These are phyloP conservation scores for Mnemiopsis leidyi DNA, from an alignment of 37 sponge, comb jelly and placozoan species.

Conservation along the genomic window DNA sequence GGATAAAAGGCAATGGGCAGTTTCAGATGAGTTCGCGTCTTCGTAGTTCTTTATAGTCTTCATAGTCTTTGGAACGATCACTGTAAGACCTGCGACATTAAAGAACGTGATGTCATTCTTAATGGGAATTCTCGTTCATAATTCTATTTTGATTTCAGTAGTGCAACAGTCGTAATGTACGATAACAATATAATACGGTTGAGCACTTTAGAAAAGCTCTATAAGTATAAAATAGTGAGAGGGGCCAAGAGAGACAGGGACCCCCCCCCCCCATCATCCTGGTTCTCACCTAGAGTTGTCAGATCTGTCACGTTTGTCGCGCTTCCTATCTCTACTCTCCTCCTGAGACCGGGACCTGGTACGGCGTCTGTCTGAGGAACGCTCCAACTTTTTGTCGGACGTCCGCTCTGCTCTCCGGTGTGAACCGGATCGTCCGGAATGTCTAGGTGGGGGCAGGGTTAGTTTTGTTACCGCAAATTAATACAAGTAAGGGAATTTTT, in stretches of 20 bases:
- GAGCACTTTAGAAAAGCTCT: too few species aligned
- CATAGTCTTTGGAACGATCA: constrained; percentile 24
- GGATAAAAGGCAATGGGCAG: neutral
- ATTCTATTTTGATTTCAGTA: too few species aligned
- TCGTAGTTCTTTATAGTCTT: constrained; percentile 55
- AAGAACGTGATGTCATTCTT: too few species aligned
- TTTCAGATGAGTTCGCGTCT: constrained; percentile 26
- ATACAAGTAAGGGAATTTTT: too few species aligned
- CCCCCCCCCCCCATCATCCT: too few species aligned
- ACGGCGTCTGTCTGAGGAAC: neutral
- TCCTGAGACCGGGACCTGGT: neutral
- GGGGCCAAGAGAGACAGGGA: too few species aligned
- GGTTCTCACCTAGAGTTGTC: neutral
- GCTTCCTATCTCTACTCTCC: neutral
- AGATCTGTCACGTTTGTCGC: constrained; percentile 42
- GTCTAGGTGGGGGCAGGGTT: neutral
- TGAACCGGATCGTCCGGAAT: neutral
- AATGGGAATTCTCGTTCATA: too few species aligned
- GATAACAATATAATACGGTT: too few species aligned
- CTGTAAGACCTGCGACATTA: constrained; percentile 28
- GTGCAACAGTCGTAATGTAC: too few species aligned
- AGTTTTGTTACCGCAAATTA: too few species aligned
- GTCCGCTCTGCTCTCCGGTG: neutral
- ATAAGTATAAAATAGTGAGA: too few species aligned
- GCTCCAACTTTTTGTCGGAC: constrained; percentile 7